Percentiles rank a stretch among this genome's conserved stretches.
Evolutionary conservation across 2,797 vertebrate genomes (phyloP).

Genomic region (Austrolebias charrua): DNA sequence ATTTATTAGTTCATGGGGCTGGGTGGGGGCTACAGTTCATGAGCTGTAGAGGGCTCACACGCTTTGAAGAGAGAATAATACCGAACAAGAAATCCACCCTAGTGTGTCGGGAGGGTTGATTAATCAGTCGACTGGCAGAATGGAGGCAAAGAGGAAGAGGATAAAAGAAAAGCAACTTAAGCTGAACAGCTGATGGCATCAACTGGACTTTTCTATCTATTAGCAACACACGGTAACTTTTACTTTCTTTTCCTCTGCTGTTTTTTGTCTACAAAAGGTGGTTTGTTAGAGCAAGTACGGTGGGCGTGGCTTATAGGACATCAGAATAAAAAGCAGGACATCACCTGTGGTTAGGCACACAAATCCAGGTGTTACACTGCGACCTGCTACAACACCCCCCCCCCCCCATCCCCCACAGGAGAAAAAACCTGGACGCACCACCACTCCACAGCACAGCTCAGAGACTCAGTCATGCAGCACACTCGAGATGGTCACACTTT

Average conservation of each 20-base stretch:
- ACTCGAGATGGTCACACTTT: slow-evolving; percentile 73
- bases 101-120: slow-evolving; percentile 33
- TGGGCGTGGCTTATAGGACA: slow-evolving; percentile 92
- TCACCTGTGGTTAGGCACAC: slow-evolving; percentile 36
- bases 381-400: slow-evolving; percentile 78
- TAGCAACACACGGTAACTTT: slow-evolving; percentile 96
- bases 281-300: slow-evolving; percentile 91
- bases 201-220: slow-evolving; percentile 83
- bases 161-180: slow-evolving; percentile 68
- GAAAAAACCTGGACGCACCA: slow-evolving; percentile 46
- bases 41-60: slow-evolving; percentile 46
- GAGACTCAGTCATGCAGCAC: slow-evolving; percentile 82
- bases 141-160: slow-evolving; percentile 44
- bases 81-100: slow-evolving; percentile 29
- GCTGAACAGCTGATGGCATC: slow-evolving; percentile 84
- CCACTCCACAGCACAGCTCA: slow-evolving; percentile 71
- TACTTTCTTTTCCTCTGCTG: slow-evolving; percentile 75
- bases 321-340: slow-evolving; percentile 88
- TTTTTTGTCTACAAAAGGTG: slow-evolving; percentile 84
- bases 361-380: slow-evolving; percentile 40
- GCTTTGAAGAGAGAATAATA: slow-evolving; percentile 12
- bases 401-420: slow-evolving; percentile 64
- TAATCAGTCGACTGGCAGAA: slow-evolving; percentile 50
- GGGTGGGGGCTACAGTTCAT: slow-evolving; percentile 47
- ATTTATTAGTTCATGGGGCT: slow-evolving; percentile 36